A percentile compares a stretch with the other conserved stretches of the same genome.
Evolutionary conservation across 2,888 invertebrate species (phyloP).

Genomic region (Eledona agricola): DNA sequence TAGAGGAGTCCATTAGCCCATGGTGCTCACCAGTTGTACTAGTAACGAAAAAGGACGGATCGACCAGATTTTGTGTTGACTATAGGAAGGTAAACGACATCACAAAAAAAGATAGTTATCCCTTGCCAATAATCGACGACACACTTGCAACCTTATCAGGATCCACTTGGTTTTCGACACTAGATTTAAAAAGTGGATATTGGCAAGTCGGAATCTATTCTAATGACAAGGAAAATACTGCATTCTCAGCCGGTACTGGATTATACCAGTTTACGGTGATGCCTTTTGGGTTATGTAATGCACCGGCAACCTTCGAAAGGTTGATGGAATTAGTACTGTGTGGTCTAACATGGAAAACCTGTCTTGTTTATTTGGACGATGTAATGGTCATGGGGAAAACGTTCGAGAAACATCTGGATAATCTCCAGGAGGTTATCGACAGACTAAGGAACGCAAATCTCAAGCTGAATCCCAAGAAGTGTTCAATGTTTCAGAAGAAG

Average conservation of each 20-base stretch:
- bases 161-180: constrained; percentile 39
- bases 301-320: constrained; percentile 42
- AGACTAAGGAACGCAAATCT: constrained; percentile 39
- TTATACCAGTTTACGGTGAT: constrained; percentile 43
- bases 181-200: constrained; percentile 44
- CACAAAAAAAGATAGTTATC: constrained; percentile 40
- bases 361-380: constrained; percentile 29
- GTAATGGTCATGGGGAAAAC: constrained; percentile 17
- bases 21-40: no score
- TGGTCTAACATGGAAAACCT: constrained; percentile 37
- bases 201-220: constrained; percentile 39
- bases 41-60: no score
- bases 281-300: constrained; percentile 45
- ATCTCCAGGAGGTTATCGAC: constrained; percentile 37
- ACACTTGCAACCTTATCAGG: constrained; percentile 38
- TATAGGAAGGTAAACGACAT: no score
- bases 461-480: constrained; percentile 31
- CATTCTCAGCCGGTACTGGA: constrained; percentile 41
- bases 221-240: constrained; percentile 38
- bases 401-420: constrained; percentile 36
- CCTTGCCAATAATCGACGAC: constrained; percentile 43
- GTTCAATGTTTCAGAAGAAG: constrained; percentile 3
- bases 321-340: constrained; percentile 40
- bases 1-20: no score
- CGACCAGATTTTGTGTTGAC: no score